Evolutionary conservation across 2,888 invertebrate species (phyloP), one percentile per base, ranked within the genome.

Genomic region (Zaprionus lineosus): DNA sequence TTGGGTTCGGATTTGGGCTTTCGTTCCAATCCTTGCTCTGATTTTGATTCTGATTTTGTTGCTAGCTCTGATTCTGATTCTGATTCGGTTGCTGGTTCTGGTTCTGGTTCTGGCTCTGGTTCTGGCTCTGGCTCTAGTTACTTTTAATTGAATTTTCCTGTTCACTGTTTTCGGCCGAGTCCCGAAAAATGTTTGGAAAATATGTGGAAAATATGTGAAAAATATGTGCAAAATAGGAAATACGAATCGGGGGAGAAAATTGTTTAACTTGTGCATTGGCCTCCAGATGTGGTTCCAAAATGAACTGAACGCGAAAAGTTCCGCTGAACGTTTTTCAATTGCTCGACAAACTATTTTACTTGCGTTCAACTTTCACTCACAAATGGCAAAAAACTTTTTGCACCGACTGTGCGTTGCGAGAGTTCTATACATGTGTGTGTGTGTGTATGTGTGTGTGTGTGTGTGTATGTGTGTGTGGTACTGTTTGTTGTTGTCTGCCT

Each of bases 241-340:
- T 46, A 52, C 37, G 60, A 51, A 56, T 62, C 40, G 47, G 36
- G 56, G 21, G 44, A 12, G 12, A 24, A 68, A 63, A 75, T 67
- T 48, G 52, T 34, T 37, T 44, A 74, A 83, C 40, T 67, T 63
- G 37, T 29, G 16, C 29, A 33, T 31, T 33, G 41, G 9, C 15
- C 37, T 31, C 11, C 34, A 37, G 64, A 47, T 56, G 56, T 52
- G 65, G 50, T 12, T 21, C 26, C 19, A 37, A 67, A 69, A 72
- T 72, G 46, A 69, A 66, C 69, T 61, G 59, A n/a, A n/a, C 53
- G 50, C 37, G 31, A 29, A 70, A 76, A 76, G 69, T 84, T 66
- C 67, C 57, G 50, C 52, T 63, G 83, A 83, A 56, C 81, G 79
- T 46, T 81, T 81, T 84, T 79, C 84, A 77, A 77, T 81, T 84